Percentiles rank a stretch among this genome's conserved stretches.
Evolutionary conservation across 2,888 invertebrate species (phyloP).

Genomic region (Amblyjoppa fuscipennis): DNA sequence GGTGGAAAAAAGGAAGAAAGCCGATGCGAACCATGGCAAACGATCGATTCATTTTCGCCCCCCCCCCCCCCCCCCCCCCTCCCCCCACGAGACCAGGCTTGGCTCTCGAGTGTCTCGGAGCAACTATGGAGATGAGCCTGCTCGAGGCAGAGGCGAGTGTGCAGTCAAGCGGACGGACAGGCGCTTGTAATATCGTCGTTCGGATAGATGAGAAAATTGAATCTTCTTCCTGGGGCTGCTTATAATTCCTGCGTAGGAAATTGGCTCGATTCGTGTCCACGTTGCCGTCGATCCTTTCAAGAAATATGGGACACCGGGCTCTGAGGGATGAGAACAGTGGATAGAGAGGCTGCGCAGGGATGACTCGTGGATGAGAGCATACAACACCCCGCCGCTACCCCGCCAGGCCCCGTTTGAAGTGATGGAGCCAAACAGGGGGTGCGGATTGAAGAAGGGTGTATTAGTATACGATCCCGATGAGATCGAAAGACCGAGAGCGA

Average conservation of each 20-base stretch:
- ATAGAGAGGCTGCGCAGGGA: not conserved
- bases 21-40: not conserved
- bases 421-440: conserved; percentile 42
- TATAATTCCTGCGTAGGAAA: conserved; percentile 75
- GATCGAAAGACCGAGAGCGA: conserved; percentile 42
- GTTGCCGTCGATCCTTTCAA: conserved; percentile 56
- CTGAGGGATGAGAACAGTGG: not conserved
- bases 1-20: not conserved
- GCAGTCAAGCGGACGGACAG: conserved; percentile 23
- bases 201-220: conserved; percentile 70
- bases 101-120: not conserved
- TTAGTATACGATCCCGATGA: conserved; percentile 48
- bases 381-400: too few relatives aligned
- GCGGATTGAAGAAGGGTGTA: conserved; percentile 25
- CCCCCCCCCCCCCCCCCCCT: not conserved
- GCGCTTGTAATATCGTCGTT: conserved; percentile 24
- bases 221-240: conserved; percentile 67
- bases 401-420: conserved; percentile 17
- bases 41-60: not conserved
- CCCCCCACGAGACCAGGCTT: not conserved
- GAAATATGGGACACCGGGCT: conserved; percentile 21
- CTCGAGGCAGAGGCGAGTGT: conserved; percentile 8
- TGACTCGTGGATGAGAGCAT: not conserved
- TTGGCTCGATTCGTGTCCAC: conserved; percentile 70
- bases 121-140: conserved; percentile 33